Evolutionary conservation across 2,113 vertebrate species (phyloP), one percentile per base, ranked within the genome.

Genomic region (Hypanus sabinus): DNA sequence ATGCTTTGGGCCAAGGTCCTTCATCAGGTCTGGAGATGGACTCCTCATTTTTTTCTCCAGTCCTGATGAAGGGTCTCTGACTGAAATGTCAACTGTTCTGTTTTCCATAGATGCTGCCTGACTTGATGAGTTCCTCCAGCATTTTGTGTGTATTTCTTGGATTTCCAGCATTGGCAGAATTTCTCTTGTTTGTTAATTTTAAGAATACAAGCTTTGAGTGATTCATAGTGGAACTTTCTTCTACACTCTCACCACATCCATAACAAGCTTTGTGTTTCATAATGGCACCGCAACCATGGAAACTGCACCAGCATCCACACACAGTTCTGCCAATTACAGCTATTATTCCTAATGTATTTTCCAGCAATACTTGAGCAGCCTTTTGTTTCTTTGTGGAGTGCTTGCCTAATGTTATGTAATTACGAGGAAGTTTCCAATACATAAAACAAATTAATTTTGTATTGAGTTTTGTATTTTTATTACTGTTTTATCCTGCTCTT

Each of bases 341-440:
- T 93, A 93, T 93, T 93, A 93, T 93, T 73, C 20, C 68, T 93
- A 93, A 93, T 93, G 91, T 73, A 38, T 93, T 55, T 38, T 93
- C 68, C 68, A 93, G 70, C 36, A 3, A 93, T 55, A 93, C 91
- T 75, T 93, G 68, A 93, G 91, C 27, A 36, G 33, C 36, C 36
- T 73, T 93, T 93, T 93, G 90, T 73, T 73, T 93, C 46, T 46
- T 93, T 92, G 73, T 55, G 75, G 91, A 75, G 91, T 68, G 68
- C 68, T 11, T 71, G 91, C 36, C 68, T 93, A 70, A 75, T 73
- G 70, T 55, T 36, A 24, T 93, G 38, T 93, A 93, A 93, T 93
- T 93, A 93, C 55, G 70, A 55, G 22, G 22, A 24, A 92, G 27
- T 73, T 70, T 93, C 71, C 11, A 75, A 73, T 46, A 46, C 91